Evolutionary conservation across 2,113 vertebrate species (phyloP).

Genomic region (Gnathonemus longibarbis): DNA sequence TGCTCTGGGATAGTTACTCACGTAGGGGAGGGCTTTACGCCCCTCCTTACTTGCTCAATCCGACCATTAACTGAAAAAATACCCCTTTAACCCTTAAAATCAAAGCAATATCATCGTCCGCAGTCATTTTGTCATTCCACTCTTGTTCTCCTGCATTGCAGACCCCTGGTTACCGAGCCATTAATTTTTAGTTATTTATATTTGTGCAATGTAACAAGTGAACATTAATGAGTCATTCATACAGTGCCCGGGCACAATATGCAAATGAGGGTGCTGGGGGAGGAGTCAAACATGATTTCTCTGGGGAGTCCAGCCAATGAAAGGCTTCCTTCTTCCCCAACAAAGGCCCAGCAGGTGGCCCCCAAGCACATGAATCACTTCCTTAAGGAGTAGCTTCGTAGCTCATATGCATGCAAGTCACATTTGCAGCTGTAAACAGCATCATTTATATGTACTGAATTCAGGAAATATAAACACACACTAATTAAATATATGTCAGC

Average conservation of each 20-base stretch:
- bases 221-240: not conserved
- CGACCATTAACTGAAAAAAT: not conserved
- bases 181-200: not conserved
- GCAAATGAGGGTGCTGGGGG: not conserved
- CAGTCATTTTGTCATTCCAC: not conserved
- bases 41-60: not conserved
- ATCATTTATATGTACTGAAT: not conserved
- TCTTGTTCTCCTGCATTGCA: not conserved
- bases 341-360: conserved; percentile 14
- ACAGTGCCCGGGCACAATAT: not conserved
- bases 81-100: not conserved
- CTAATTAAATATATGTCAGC: not conserved
- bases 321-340: conserved; percentile 13
- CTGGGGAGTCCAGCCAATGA: not conserved
- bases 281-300: not conserved
- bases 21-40: not conserved
- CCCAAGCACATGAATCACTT: not conserved
- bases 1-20: not conserved
- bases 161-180: not conserved
- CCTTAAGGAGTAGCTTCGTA: not conserved
- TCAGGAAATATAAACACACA: not conserved
- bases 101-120: not conserved
- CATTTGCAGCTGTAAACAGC: not conserved
- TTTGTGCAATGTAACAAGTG: not conserved
- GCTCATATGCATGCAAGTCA: not conserved